phyloP scores from a whole-genome alignment of 92 coral and sea anemone genomes.

The Palythoa heliodiscus region DNA sequence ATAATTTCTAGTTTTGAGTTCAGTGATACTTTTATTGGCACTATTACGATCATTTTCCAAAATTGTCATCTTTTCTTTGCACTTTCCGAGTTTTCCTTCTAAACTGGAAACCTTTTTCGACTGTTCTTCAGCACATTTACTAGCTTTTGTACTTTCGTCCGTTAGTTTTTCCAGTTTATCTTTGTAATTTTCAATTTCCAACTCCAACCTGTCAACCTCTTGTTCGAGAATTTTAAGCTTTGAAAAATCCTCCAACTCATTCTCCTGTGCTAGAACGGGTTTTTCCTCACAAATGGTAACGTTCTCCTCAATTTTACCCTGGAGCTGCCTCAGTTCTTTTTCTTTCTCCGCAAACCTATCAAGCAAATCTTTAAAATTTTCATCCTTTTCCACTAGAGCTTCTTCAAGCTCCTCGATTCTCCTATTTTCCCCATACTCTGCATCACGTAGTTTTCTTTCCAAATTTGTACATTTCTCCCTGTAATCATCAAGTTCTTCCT shows the following conservation, averaged over 20 bases:
- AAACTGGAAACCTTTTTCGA: conserved; percentile 17
- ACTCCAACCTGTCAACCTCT: conserved; percentile 28
- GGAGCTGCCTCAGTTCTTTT: conserved; percentile 31
- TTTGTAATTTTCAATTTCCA: conserved; percentile 30
- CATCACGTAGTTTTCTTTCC: conserved; percentile 58
- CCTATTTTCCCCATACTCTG: conserved; percentile 23
- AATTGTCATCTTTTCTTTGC: conserved; percentile 38
- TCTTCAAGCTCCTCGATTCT: conserved; percentile 56
- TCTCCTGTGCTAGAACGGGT: conserved; percentile 5
- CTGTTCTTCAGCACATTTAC: conserved; percentile 14
- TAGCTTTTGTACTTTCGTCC: conserved; percentile 23
- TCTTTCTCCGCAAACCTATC: conserved; percentile 33
- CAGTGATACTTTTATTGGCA: conserved; percentile 18
- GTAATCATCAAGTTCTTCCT: conserved; percentile 67
- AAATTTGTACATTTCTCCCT: conserved; percentile 60
- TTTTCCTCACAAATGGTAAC: conserved; percentile 11
- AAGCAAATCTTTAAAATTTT: conserved; percentile 31
- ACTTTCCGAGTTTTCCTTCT: conserved; percentile 36
- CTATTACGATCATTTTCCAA: conserved; percentile 32
- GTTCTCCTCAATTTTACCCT: conserved; percentile 11
- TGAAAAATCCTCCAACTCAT: background rate
- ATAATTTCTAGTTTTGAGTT: conserved; percentile 60
- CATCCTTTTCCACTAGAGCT: conserved; percentile 47
- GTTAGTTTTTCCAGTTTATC: conserved; percentile 12
- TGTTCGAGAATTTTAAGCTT: background rate